Conservation (phyloP, 2,797 vertebrate species). For the Champsocephalus esox region DNA sequence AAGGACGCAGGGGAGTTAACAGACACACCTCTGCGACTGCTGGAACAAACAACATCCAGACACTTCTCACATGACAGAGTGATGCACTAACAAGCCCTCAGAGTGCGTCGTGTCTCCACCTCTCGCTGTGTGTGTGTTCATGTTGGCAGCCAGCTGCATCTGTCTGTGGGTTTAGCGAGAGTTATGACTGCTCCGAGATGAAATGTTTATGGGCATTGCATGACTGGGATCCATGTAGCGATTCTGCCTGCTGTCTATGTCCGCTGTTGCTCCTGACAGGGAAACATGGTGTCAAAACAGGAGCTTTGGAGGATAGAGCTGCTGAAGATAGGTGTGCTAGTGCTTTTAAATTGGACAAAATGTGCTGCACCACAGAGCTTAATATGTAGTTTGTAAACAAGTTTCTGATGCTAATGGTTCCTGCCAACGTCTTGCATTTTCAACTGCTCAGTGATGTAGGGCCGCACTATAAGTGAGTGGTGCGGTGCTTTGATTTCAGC, state of each 20-base stretch:
- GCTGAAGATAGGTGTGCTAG: not conserved
- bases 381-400: conserved; percentile 20
- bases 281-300: conserved; percentile 35
- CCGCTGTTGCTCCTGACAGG: conserved; percentile 30
- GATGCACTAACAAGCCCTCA: conserved; percentile 67
- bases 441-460: conserved; percentile 9
- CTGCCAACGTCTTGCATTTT: conserved; percentile 8
- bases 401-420: conserved; percentile 10
- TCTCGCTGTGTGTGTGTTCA: conserved; percentile 50
- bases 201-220: conserved; percentile 55
- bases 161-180: conserved; percentile 28
- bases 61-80: conserved; percentile 44
- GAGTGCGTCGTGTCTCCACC: conserved; percentile 56
- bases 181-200: conserved; percentile 51
- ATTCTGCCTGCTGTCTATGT: conserved; percentile 32
- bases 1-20: conserved; percentile 21
- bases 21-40: conserved; percentile 25
- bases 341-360: conserved; percentile 9
- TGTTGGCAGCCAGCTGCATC: conserved; percentile 62
- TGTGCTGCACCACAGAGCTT: not conserved
- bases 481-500: not conserved
- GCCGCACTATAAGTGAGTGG: not conserved
- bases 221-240: conserved; percentile 53
- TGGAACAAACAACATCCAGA: conserved; percentile 32
- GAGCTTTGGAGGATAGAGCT: not conserved